Conservation (phyloP, 2,113 vertebrate species). For the Hippocampus guttulatus region DNA sequence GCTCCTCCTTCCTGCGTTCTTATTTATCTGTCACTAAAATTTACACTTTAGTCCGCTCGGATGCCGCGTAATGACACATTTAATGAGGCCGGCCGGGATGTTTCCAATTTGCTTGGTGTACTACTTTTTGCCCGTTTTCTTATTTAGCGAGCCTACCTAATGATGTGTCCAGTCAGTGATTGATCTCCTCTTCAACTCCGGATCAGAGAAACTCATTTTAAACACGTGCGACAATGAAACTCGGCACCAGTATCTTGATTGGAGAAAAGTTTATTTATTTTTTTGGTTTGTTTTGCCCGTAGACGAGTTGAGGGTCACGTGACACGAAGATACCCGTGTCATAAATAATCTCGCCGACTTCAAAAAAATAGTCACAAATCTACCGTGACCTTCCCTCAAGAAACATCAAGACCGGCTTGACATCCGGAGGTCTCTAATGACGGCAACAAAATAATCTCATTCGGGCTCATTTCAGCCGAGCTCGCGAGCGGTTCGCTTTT, state of each 20-base stretch:
- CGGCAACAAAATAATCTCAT: slow-evolving; percentile 21
- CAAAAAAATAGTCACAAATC: not conserved
- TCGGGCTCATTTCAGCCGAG: slow-evolving; percentile 26
- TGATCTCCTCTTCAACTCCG: not conserved
- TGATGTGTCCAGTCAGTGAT: not conserved
- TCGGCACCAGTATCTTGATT: too few species aligned
- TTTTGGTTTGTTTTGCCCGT: too few species aligned
- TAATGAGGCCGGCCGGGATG: not conserved
- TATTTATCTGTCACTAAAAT: not conserved
- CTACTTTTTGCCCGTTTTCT: not conserved
- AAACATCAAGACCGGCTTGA: slow-evolving; percentile 38
- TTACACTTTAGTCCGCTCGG: not conserved
- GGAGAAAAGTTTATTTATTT: too few species aligned
- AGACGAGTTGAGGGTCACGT: not conserved
- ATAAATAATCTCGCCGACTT: not conserved
- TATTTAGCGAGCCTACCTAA: not conserved
- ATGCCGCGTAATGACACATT: not conserved
- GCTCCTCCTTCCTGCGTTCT: not conserved
- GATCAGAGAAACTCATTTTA: not conserved
- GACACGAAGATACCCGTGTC: not conserved
- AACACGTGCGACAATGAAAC: too few species aligned
- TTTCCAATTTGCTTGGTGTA: not conserved
- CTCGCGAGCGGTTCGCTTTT: not conserved
- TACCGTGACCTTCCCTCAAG: not conserved
- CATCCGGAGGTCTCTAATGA: slow-evolving; percentile 7